Evolutionary conservation across 2,888 invertebrate genomes (phyloP).

Genomic region (Frankliniella fusca): DNA sequence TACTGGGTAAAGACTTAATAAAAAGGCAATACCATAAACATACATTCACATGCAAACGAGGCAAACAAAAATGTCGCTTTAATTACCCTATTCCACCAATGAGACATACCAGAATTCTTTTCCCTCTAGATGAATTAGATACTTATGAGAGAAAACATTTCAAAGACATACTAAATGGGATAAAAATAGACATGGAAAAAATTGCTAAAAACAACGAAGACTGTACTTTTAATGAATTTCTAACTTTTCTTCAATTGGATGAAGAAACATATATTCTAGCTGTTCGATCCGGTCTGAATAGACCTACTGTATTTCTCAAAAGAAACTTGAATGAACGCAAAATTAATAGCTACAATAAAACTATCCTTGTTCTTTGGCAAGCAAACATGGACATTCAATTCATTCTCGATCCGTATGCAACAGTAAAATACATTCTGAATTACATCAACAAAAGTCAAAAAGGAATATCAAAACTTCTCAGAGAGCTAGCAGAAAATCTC

Average conservation of each 20-base stretch:
- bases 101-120: constrained; percentile 34
- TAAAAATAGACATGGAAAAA: background rate
- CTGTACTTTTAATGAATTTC: constrained; percentile 34
- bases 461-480: background rate
- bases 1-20: constrained; percentile 34
- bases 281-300: constrained; percentile 35
- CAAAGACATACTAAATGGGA: background rate
- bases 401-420: background rate
- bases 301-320: constrained; percentile 36
- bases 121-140: constrained; percentile 35
- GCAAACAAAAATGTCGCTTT: constrained; percentile 32
- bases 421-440: background rate
- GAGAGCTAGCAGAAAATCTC: background rate
- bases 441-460: background rate
- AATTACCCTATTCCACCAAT: constrained; percentile 25
- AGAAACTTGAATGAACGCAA: constrained; percentile 32
- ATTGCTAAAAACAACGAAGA: constrained; percentile 13
- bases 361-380: constrained; percentile 37
- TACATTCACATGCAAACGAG: constrained; percentile 38
- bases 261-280: constrained; percentile 36
- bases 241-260: constrained; percentile 32
- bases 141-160: background rate
- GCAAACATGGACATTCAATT: constrained; percentile 39
- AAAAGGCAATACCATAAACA: constrained; percentile 38
- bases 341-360: constrained; percentile 41